phyloP scores from a whole-genome alignment of 2,888 invertebrate species.

The Ichneumoninae sp. region DNA sequence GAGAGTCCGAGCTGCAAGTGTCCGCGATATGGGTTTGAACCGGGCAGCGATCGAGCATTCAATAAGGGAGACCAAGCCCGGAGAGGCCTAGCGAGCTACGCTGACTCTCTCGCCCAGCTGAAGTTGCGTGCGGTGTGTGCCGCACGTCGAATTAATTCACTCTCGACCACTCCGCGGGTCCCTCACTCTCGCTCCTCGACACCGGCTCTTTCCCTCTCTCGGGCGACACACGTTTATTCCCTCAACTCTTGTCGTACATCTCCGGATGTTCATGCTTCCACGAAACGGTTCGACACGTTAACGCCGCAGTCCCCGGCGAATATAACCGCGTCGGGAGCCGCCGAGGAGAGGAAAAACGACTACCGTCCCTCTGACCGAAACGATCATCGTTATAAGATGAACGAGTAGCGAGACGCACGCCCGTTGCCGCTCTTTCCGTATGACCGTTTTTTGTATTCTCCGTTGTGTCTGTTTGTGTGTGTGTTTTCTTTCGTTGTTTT shows the following conservation, averaged over 20 bases:
- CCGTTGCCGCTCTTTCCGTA: constrained; percentile 27
- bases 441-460: constrained; percentile 18
- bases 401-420: constrained; percentile 21
- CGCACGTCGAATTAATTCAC: constrained; percentile 47
- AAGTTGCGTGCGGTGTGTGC: constrained; percentile 44
- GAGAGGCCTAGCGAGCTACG: neutral
- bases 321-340: constrained; percentile 2
- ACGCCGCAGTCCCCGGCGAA: neutral
- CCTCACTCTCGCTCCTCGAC: neutral
- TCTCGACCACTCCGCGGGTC: constrained; percentile 15
- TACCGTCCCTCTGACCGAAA: constrained; percentile 30
- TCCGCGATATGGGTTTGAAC: constrained; percentile 15
- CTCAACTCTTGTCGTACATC: constrained; percentile 30
- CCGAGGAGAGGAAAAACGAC: constrained; percentile 5
- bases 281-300: constrained; percentile 37
- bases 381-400: constrained; percentile 48
- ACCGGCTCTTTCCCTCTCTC: neutral
- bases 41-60: constrained; percentile 38
- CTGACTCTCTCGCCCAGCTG: neutral
- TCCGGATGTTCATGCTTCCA: constrained; percentile 38
- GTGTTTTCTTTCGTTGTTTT: constrained; percentile 14
- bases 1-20: constrained; percentile 18
- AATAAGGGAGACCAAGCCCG: constrained; percentile 15
- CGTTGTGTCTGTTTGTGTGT: neutral
- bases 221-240: neutral